These are phyloP conservation scores for Apotomis capreana DNA, from an alignment of 2,888 invertebrate genomes.

Conservation along the genomic window DNA sequence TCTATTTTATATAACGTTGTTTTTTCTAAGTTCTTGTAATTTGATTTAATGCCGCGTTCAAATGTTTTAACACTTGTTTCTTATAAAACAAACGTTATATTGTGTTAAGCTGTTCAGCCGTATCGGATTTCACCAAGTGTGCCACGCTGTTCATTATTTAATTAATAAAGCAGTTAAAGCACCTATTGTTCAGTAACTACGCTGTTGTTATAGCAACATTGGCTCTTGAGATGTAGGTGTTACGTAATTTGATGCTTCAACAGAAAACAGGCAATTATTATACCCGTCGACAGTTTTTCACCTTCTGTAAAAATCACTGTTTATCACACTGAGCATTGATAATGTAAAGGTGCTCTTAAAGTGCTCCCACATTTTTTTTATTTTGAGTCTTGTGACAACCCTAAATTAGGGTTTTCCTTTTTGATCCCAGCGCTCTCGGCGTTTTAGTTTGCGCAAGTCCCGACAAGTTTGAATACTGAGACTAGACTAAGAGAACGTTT, in stretches of 20 bases:
- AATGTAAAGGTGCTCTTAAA: neutral
- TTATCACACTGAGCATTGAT: too few relatives aligned
- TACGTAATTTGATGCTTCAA: neutral
- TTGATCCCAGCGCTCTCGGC: slow-evolving; percentile 33
- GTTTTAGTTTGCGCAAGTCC: slow-evolving; percentile 3
- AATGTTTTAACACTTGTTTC: slow-evolving; percentile 12
- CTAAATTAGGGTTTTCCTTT: slow-evolving; percentile 25
- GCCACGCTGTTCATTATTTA: slow-evolving; percentile 7
- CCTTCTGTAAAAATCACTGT: too few relatives aligned
- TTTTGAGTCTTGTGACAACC: slow-evolving; percentile 4
- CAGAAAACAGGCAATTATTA: neutral
- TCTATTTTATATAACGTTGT: neutral
- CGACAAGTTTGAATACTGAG: slow-evolving; percentile 15
- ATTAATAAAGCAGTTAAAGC: slow-evolving; percentile 25
- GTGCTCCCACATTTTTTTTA: neutral
- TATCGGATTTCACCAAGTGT: slow-evolving; percentile 1
- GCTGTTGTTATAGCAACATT: neutral
- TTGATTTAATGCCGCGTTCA: neutral
- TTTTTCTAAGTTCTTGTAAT: neutral
- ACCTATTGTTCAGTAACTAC: slow-evolving; percentile 15
- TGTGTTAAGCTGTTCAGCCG: slow-evolving; percentile 13
- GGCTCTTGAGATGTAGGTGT: neutral
- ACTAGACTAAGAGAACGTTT: neutral
- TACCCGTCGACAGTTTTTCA: too few relatives aligned
- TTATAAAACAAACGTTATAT: slow-evolving; percentile 1